These are phyloP conservation scores for Phanerotoma sp. DNA, from an alignment of 2,888 invertebrate genomes.

Conservation along the genomic window DNA sequence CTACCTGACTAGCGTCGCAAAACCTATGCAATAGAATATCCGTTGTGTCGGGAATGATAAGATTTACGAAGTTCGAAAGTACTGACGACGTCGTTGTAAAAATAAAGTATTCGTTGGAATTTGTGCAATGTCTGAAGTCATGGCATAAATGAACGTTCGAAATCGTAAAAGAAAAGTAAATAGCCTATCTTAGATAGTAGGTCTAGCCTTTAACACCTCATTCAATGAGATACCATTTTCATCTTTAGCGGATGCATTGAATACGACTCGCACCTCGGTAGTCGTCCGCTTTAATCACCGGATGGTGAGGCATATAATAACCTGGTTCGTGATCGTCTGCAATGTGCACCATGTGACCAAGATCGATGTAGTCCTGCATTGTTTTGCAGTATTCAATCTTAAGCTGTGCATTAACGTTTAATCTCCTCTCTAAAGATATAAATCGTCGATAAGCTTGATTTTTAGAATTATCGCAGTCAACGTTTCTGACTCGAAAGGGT, in stretches of 20 bases:
- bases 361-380: constrained; percentile 17
- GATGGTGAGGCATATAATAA: constrained; percentile 24
- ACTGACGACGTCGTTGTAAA: constrained; percentile 5
- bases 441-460: constrained; percentile 16
- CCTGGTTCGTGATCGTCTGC: constrained; percentile 13
- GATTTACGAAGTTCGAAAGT: constrained; percentile 21
- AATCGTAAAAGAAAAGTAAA: constrained; percentile 16
- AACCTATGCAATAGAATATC: constrained; percentile 34
- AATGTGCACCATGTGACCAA: constrained; percentile 19
- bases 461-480: constrained; percentile 21
- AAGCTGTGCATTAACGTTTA: constrained; percentile 12
- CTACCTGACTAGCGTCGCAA: constrained; percentile 30
- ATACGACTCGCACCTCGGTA: constrained; percentile 19
- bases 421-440: constrained; percentile 1
- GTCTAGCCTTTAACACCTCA: constrained; percentile 10
- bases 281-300: constrained; percentile 22
- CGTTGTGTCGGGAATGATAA: constrained; percentile 3
- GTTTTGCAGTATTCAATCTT: constrained; percentile 21
- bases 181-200: constrained; percentile 12
- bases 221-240: constrained; percentile 13
- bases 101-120: constrained; percentile 29
- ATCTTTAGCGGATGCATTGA: constrained; percentile 21
- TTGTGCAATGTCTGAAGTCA: constrained; percentile 22
- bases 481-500: constrained; percentile 15
- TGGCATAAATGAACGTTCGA: constrained; percentile 16